Base-by-base conservation (phyloP, 2,113 vertebrate genomes). In the Bubo blakistoni region DNA sequence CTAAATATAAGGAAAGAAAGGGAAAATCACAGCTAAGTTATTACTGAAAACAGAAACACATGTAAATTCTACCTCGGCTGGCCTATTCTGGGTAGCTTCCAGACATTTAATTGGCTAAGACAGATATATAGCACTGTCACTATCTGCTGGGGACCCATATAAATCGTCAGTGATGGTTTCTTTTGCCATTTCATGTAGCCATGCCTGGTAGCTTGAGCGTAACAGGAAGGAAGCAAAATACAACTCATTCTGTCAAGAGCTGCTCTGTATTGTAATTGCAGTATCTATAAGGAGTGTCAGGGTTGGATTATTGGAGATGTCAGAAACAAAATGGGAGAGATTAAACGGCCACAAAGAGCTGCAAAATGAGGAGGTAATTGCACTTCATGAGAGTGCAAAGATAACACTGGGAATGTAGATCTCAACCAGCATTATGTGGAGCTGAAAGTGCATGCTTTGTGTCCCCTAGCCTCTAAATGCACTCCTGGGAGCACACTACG, bases 301-400 rank as follows among this genome's bases (percentile, higher is more conserved):
- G 59, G 59, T 30, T 61, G 16, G 81, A 72, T 97, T 96, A 94
- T 89, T 92, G 92, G 90, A 91, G 78, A 95, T 89, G 94, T 96
- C 96, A 97, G 93, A 88, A 97, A 55, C 92, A 92, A 96, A 97
- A 93, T 16, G 73, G 76, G 67, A 84, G 90, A 94, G 85, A 97
- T 54, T 95, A 94, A 97, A 86, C 1, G 27, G 44, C 66, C 88
- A 91, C 82, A 87, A 82, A 96, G 86, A 94, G 88, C 90, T 87
- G 58, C 88, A 72, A 81, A 96, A 94, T 72, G 90, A 93, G 85
- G 86, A 81, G 49, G 74, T 90, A 93, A 97, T 92, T 96, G 90
- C 83, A 90, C 83, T 95, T 96, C 58, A 83, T 12, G 29, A 8
- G 25, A 94, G 76, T 72, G 47, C 83, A 69, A 63, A 89, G 72